Conservation (phyloP, 2,888 invertebrate species). For the Melolontha melolontha region DNA sequence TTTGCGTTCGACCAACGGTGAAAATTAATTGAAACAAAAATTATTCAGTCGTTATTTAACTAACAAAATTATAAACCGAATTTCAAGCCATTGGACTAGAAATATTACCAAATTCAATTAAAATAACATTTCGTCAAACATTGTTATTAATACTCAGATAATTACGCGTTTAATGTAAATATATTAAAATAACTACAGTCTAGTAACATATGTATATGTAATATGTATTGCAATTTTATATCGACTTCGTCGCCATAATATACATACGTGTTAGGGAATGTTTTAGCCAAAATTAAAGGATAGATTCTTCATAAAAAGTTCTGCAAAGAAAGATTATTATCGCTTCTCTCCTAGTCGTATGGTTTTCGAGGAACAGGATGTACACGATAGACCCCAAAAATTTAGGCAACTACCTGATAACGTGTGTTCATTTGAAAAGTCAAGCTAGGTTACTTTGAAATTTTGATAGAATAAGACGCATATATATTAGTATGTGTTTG, state of each 20-base stretch:
- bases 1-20: slow-evolving; percentile 2
- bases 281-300: no score
- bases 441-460: no score
- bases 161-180: slow-evolving; percentile 41
- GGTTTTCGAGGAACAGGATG: no score
- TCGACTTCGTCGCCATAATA: not conserved
- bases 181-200: slow-evolving; percentile 31
- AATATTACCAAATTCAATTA: slow-evolving; percentile 45
- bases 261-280: no score
- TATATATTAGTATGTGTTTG: no score
- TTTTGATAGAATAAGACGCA: no score
- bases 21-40: slow-evolving; percentile 43
- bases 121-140: slow-evolving; percentile 46
- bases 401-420: no score
- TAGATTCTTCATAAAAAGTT: no score
- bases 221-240: not conserved
- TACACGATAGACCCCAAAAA: no score
- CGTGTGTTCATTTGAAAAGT: no score
- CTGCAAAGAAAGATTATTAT: no score
- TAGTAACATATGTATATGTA: not conserved
- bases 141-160: slow-evolving; percentile 46
- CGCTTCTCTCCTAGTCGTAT: no score
- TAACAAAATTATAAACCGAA: slow-evolving; percentile 46
- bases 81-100: slow-evolving; percentile 44
- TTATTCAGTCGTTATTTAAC: slow-evolving; percentile 45